phyloP scores from a whole-genome alignment of 2,113 vertebrate species.

The Rhinopithecus roxellana region DNA sequence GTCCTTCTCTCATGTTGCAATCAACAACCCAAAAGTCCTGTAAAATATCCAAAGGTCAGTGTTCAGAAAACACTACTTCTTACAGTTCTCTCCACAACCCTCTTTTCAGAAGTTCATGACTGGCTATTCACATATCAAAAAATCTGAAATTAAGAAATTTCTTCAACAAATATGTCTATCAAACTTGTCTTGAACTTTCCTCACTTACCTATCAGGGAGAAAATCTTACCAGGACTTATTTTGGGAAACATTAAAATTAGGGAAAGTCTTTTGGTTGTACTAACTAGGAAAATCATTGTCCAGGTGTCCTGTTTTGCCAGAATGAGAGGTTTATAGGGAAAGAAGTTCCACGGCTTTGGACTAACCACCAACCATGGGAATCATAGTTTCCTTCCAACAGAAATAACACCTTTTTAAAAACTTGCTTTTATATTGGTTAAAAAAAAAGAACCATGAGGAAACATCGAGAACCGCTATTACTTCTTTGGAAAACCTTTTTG shows the following conservation, averaged over 20 bases:
- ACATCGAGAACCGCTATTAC: background rate
- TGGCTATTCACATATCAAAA: background rate
- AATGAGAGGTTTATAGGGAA: background rate
- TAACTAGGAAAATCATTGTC: background rate
- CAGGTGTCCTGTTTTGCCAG: background rate
- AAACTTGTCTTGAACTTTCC: background rate
- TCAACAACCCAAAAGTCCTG: background rate
- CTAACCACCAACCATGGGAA: background rate
- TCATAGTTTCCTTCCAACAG: background rate
- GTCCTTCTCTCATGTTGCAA: background rate
- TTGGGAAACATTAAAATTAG: conserved; percentile 5
- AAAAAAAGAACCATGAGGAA: background rate
- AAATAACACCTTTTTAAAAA: background rate
- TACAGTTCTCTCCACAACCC: accelerated
- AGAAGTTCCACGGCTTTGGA: background rate
- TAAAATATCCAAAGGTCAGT: background rate
- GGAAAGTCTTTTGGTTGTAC: background rate
- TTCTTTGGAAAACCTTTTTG: background rate
- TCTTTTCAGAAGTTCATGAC: background rate
- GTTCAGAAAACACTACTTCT: background rate
- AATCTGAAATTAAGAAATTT: background rate
- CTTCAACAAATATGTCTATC: background rate
- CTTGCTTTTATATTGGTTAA: background rate
- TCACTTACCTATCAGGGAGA: background rate
- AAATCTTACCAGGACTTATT: background rate